These are phyloP conservation scores for Spinibarbus caldwelli DNA, from an alignment of 2,797 vertebrate species.

Conservation along the genomic window DNA sequence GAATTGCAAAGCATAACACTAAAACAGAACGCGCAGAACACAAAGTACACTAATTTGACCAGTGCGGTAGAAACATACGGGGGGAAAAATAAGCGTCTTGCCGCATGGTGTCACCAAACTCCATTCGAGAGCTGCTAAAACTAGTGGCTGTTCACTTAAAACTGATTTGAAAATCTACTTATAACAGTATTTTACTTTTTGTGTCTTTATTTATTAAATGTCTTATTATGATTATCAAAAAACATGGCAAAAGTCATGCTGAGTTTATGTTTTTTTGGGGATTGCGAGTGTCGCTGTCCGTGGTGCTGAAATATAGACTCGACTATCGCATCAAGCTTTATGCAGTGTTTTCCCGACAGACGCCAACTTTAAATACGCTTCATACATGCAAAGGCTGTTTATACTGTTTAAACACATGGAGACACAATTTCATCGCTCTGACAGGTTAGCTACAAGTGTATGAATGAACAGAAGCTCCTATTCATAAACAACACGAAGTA, in stretches of 20 bases:
- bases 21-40: slow-evolving; percentile 47
- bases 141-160: slow-evolving; percentile 44
- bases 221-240: too few relatives aligned
- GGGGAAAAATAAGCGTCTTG: slow-evolving; percentile 1
- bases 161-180: not conserved
- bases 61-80: slow-evolving; percentile 59
- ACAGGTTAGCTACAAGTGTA: not conserved
- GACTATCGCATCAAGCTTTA: not conserved
- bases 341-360: not conserved
- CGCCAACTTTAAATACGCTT: not conserved
- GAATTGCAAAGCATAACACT: not conserved
- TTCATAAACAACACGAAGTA: slow-evolving; percentile 1
- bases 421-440: not conserved
- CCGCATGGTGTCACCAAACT: slow-evolving; percentile 72
- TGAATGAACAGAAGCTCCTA: not conserved
- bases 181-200: not conserved
- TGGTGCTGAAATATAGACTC: slow-evolving; percentile 19
- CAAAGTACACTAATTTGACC: slow-evolving; percentile 59
- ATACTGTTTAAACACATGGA: not conserved
- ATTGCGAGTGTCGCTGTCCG: not conserved
- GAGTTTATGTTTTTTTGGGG: not conserved
- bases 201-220: not conserved
- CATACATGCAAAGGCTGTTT: not conserved
- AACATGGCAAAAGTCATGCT: not conserved
- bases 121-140: slow-evolving; percentile 40